Evolutionary conservation across 2,113 vertebrate species (phyloP).

Genomic region (Clarias gariepinus): DNA sequence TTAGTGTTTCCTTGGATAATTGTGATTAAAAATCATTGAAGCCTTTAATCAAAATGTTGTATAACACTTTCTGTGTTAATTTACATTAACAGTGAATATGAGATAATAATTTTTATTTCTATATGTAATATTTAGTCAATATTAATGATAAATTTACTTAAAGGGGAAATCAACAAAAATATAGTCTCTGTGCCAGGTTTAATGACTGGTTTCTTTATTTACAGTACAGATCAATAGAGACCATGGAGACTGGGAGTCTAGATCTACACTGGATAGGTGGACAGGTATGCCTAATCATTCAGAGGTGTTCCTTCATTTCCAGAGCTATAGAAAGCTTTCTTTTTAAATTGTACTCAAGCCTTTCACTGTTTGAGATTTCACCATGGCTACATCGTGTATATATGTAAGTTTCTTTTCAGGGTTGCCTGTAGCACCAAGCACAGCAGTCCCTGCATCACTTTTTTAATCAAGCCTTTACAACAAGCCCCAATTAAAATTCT

Average conservation of each 20-base stretch:
- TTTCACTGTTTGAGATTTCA: conserved; percentile 7
- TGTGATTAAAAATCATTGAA: background rate
- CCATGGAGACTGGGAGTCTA: background rate
- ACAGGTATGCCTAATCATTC: background rate
- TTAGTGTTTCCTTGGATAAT: background rate
- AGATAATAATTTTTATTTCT: background rate
- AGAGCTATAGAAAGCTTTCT: background rate
- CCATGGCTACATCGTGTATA: conserved; percentile 42
- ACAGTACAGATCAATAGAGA: background rate
- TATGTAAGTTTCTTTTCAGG: background rate
- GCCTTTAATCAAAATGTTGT: background rate
- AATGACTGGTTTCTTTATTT: background rate
- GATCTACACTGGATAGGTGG: background rate
- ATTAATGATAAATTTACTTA: background rate
- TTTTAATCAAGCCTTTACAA: conserved; percentile 1
- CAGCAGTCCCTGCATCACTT: background rate
- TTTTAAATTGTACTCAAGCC: background rate
- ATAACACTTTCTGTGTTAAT: background rate
- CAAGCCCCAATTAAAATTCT: background rate
- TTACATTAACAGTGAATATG: background rate
- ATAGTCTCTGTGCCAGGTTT: background rate
- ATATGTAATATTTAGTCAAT: background rate
- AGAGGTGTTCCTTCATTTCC: background rate
- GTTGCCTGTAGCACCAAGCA: conserved; percentile 35
- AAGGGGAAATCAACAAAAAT: background rate